Conservation (phyloP, 2,113 vertebrate species). For the Notothenia rossii region DNA sequence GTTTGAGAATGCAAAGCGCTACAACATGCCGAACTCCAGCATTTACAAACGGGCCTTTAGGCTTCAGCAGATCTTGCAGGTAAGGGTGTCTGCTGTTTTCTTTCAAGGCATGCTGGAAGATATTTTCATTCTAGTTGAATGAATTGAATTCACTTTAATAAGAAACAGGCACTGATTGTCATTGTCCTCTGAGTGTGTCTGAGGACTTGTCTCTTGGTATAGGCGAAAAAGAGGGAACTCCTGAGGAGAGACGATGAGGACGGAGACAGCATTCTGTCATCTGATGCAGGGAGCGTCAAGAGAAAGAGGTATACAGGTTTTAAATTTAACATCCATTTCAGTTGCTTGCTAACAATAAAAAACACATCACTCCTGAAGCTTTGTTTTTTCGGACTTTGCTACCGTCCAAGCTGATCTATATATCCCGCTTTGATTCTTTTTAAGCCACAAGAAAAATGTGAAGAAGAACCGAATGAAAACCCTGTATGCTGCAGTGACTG, state of each 20-base stretch:
- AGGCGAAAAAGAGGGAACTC: constrained; percentile 95
- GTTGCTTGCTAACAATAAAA: neutral
- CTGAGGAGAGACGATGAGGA: constrained; percentile 94
- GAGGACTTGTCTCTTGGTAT: constrained; percentile 47
- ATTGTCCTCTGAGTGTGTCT: neutral
- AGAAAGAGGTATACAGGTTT: constrained; percentile 89
- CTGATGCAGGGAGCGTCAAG: constrained; percentile 93
- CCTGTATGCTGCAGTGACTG: constrained; percentile 91
- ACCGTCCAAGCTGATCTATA: neutral
- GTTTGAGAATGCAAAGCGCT: constrained; percentile 99
- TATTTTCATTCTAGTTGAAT: neutral
- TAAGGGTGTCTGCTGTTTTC: constrained; percentile 55
- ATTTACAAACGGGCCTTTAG: constrained; percentile 97
- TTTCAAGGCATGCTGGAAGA: neutral
- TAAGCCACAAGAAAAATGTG: constrained; percentile 94
- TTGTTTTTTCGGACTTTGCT: constrained; percentile 1
- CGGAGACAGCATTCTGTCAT: constrained; percentile 95
- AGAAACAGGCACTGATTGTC: neutral
- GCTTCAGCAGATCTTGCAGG: constrained; percentile 98
- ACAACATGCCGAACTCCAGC: constrained; percentile 97
- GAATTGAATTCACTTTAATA: neutral
- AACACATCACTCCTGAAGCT: neutral
- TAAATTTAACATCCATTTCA: neutral
- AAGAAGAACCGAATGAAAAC: constrained; percentile 96
- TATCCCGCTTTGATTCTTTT: constrained; percentile 6